Percentiles rank a stretch among this genome's conserved stretches.
Conservation (phyloP, 2,888 invertebrate genomes). For the Ormyrus thymus region DNA sequence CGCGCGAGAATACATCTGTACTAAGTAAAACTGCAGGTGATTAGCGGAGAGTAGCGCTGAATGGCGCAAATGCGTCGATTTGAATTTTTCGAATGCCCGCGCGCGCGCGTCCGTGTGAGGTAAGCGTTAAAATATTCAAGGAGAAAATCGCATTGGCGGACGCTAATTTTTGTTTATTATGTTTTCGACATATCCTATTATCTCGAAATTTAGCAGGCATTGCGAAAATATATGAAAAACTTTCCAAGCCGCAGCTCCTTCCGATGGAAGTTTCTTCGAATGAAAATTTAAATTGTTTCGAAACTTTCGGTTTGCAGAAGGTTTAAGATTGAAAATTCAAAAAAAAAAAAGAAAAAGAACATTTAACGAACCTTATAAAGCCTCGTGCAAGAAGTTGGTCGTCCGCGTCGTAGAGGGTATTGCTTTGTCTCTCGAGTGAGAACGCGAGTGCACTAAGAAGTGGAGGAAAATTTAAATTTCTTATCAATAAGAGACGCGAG, state of each 20-base stretch:
- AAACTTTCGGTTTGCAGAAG: no score
- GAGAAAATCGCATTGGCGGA: conserved; percentile 21
- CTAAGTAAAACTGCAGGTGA: conserved; percentile 27
- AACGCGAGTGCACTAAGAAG: conserved; percentile 19
- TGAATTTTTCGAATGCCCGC: conserved; percentile 37
- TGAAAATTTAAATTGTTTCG: no score
- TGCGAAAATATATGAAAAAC: no score
- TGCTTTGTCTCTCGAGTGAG: no score
- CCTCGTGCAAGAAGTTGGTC: no score
- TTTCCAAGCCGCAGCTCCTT: no score
- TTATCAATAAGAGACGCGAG: conserved; percentile 19
- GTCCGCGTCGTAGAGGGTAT: no score
- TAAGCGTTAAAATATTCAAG: conserved; percentile 29
- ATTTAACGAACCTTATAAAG: no score
- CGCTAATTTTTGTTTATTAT: conserved; percentile 22
- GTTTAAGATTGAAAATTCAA: no score
- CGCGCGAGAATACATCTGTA: neutral
- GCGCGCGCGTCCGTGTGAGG: conserved; percentile 18
- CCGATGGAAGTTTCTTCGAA: no score
- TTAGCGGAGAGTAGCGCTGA: conserved; percentile 35
- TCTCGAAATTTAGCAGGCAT: no score
- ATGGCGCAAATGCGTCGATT: conserved; percentile 29
- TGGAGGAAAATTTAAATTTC: conserved; percentile 29
- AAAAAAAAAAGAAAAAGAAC: no score
- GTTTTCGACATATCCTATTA: neutral